These are phyloP conservation scores for Hycleus cichorii DNA, from an alignment of 1,140 invertebrate genomes.

Conservation along the genomic window DNA sequence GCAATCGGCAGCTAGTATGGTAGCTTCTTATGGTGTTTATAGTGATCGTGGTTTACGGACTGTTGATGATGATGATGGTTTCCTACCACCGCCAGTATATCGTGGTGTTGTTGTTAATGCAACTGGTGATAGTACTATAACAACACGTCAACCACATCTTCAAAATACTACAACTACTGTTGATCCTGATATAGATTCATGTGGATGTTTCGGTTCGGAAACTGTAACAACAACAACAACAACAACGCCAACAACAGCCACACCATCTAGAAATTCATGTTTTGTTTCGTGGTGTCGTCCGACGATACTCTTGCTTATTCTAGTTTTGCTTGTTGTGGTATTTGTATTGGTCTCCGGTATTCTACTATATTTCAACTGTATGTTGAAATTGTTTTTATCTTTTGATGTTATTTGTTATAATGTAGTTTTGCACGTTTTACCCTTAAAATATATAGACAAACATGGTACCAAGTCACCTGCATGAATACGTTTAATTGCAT, in stretches of 20 bases:
- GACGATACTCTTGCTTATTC: constrained; percentile 41
- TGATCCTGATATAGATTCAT: constrained; percentile 12
- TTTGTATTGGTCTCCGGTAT: constrained; percentile 45
- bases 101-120: constrained; percentile 49
- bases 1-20: constrained; percentile 27
- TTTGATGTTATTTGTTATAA: constrained; percentile 10
- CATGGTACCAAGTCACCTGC: background rate
- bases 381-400: constrained; percentile 30
- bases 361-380: constrained; percentile 48
- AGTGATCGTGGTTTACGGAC: constrained; percentile 36
- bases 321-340: constrained; percentile 43
- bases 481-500: background rate
- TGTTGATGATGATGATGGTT: constrained; percentile 46
- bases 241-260: constrained; percentile 2
- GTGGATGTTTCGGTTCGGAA: constrained; percentile 20
- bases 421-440: constrained; percentile 9
- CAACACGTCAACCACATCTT: constrained; percentile 22
- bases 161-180: background rate
- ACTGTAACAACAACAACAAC: constrained; percentile 2
- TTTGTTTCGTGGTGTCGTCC: constrained; percentile 41
- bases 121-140: constrained; percentile 43
- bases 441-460: background rate
- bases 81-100: constrained; percentile 41
- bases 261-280: constrained; percentile 24
- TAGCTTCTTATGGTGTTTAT: constrained; percentile 46